Percentiles rank a stretch among this genome's conserved stretches.
Conservation (phyloP, 2,888 invertebrate genomes). For the Anodontia alba region DNA sequence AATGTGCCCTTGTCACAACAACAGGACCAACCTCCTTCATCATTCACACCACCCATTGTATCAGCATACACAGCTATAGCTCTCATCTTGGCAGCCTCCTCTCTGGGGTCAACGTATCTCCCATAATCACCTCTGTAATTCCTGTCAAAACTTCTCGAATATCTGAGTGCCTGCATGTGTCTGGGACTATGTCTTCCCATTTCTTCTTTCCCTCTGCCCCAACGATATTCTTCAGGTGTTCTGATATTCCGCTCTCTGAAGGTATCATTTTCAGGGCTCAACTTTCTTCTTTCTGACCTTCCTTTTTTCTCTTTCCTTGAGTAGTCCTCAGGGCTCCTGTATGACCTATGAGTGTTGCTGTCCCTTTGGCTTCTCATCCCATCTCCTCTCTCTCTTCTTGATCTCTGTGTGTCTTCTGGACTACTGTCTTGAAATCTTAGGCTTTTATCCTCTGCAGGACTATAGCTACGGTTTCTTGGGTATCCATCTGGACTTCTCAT, state of each 20-base stretch:
- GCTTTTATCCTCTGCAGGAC: constrained; percentile 49
- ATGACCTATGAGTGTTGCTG: constrained; percentile 21
- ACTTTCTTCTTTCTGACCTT: constrained; percentile 37
- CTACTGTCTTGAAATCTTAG: constrained; percentile 52
- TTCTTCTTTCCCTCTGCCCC: constrained; percentile 35
- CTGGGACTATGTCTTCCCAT: constrained; percentile 14
- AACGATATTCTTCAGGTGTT: constrained; percentile 52
- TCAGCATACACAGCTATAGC: constrained; percentile 58
- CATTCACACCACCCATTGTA: constrained; percentile 61
- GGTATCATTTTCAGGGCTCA: constrained; percentile 25
- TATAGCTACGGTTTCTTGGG: constrained; percentile 34
- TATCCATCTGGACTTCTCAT: constrained; percentile 42
- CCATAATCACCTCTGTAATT: constrained; percentile 19
- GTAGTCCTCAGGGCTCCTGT: constrained; percentile 15
- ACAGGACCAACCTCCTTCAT: constrained; percentile 55
- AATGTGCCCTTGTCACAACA: neutral
- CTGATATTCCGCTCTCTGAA: constrained; percentile 21
- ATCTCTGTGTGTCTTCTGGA: constrained; percentile 43
- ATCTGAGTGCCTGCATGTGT: neutral
- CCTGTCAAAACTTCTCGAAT: constrained; percentile 37
- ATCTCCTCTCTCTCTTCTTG: neutral
- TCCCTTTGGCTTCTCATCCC: constrained; percentile 10
- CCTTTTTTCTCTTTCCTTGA: constrained; percentile 33
- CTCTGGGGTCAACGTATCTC: constrained; percentile 28
- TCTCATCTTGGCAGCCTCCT: constrained; percentile 54